These are phyloP conservation scores for Lordiphosa mommai DNA, from an alignment of 1,140 invertebrate species.

Conservation along the genomic window DNA sequence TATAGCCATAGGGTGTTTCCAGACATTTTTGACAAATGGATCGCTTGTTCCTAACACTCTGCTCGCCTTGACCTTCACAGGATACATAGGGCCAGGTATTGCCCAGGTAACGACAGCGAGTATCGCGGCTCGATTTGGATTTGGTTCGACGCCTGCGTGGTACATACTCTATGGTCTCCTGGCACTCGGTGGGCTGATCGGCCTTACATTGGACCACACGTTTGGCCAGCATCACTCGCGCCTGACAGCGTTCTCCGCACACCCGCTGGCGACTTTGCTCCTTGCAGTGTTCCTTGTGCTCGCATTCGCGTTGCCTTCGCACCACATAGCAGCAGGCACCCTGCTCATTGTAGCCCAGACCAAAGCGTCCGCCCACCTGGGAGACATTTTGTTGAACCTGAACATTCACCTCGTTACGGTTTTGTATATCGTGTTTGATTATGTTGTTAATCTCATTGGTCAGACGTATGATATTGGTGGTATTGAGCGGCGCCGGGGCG, in stretches of 20 bases:
- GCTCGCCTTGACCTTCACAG: constrained; percentile 8
- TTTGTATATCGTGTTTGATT: constrained; percentile 48
- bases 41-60: constrained; percentile 10
- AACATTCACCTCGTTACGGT: constrained; percentile 50
- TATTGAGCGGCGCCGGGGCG: constrained; percentile 32
- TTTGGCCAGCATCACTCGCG: constrained; percentile 59
- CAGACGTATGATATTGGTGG: constrained; percentile 63
- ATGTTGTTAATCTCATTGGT: constrained; percentile 69
- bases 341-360: constrained; percentile 56
- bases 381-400: constrained; percentile 61
- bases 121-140: neutral
- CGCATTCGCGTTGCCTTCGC: constrained; percentile 26
- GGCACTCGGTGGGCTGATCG: constrained; percentile 24
- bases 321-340: constrained; percentile 66
- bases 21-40: constrained; percentile 34
- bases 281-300: constrained; percentile 23
- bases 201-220: constrained; percentile 41
- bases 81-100: constrained; percentile 37
- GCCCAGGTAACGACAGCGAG: constrained; percentile 27
- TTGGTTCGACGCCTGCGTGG: constrained; percentile 16
- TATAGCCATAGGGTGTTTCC: constrained; percentile 33
- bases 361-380: constrained; percentile 60
- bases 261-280: constrained; percentile 42
- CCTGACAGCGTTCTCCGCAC: constrained; percentile 55
- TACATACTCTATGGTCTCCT: constrained; percentile 54